Base-by-base conservation (phyloP, 2,113 vertebrate genomes). In the Chaetodon auriga region DNA sequence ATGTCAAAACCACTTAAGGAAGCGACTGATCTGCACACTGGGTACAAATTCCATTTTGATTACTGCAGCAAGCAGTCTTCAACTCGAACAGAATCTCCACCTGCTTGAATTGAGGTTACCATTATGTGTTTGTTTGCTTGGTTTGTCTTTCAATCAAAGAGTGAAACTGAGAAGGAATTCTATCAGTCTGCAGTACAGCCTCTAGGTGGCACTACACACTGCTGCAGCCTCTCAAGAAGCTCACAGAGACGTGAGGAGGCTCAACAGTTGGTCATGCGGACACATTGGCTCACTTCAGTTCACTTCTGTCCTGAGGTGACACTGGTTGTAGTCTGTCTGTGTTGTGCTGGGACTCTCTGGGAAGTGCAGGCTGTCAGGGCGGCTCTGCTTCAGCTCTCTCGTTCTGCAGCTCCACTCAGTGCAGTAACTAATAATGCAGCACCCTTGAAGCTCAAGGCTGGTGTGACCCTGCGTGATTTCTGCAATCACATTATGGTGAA, bases 171-270 rank as follows among this genome's bases (percentile, higher is more conserved):
- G 30, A 12, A 48, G 11, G 41, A 30, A 10, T 73, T 12, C 16
- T 35, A 30, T 61, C 4, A 18, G 4, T 21, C 23, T 72, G 38
- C 49, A 15, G 6, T 14, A 2, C 57, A 73, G 65, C 88, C 90
- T 92, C 57, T 87, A 85, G 90, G 82, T 87, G 91, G 68, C 89
- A 85, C 58, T 61, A 64, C 46, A 78, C 16, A 46, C 78, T 81
- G 75, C n/a, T 73, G 55, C 81, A 74, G 75, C 80, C 41, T 14
- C 30, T 45, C 25, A 16, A 48, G 66, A 65, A 0, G 10, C 43
- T 75, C 58, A 45, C 10, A 54, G 45, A 10, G 25, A 72, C 38
- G 14, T n/a, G 35, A 69, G 46, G 71, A 45, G 35, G 38, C 35
- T 79, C 54, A 65, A 51, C 80, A 69, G 79, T 72, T 78, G 66